Evolutionary conservation across 2,888 invertebrate genomes (phyloP).

Genomic region (Coecobrya sp.): DNA sequence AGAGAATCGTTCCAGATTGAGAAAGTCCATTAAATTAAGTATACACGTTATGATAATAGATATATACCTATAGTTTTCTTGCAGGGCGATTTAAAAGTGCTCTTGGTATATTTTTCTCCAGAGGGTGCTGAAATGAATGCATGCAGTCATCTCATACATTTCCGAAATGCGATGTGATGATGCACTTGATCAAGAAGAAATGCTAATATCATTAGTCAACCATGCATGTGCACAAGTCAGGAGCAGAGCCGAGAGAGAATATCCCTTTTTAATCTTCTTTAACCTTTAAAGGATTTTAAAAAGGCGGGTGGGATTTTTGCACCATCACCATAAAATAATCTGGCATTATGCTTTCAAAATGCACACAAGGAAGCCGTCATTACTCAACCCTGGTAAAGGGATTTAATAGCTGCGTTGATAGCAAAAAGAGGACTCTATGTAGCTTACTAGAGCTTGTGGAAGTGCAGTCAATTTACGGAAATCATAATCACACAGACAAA

Average conservation of each 20-base stretch:
- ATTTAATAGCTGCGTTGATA: slow-evolving; percentile 21
- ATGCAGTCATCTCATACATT: not conserved
- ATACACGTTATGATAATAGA: not conserved
- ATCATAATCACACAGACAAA: slow-evolving; percentile 51
- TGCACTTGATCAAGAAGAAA: not conserved
- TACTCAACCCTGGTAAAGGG: not conserved
- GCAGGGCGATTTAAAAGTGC: not conserved
- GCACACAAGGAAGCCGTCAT: not conserved
- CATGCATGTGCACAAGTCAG: too few species aligned
- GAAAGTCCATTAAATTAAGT: slow-evolving; percentile 12
- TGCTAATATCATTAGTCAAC: slow-evolving; percentile 16
- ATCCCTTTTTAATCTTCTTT: not conserved
- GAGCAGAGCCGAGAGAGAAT: not conserved
- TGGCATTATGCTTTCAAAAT: not conserved
- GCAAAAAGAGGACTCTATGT: not conserved
- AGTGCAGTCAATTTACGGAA: slow-evolving; percentile 58
- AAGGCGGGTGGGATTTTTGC: not conserved
- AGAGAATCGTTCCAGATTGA: not conserved
- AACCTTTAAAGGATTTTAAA: not conserved
- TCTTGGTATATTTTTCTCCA: not conserved
- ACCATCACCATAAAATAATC: not conserved
- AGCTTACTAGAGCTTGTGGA: too few species aligned
- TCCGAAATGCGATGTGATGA: not conserved
- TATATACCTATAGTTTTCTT: not conserved
- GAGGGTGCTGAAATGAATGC: too few species aligned